Evolutionary conservation across 2,888 invertebrate genomes (phyloP).

Genomic region (Drosophila niveifrons): DNA sequence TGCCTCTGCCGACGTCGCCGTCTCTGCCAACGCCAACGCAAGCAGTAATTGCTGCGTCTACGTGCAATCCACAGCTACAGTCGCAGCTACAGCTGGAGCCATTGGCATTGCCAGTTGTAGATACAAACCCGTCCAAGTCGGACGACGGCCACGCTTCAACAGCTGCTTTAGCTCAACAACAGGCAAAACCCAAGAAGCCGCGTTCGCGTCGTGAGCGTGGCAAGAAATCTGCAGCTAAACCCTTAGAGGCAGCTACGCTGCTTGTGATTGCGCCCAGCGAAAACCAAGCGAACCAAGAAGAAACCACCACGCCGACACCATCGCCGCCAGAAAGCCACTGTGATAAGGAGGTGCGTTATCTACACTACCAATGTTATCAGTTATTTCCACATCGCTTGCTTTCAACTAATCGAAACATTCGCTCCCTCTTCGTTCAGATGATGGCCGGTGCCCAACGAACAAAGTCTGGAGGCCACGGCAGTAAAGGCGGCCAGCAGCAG

Average conservation of each 20-base stretch:
- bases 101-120: conserved; percentile 64
- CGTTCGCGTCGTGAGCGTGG: conserved; percentile 68
- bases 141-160: conserved; percentile 62
- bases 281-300: conserved; percentile 49
- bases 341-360: conserved; percentile 68
- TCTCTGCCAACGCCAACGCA: conserved; percentile 43
- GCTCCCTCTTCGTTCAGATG: conserved; percentile 34
- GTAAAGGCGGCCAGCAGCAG: conserved; percentile 44
- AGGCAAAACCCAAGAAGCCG: conserved; percentile 57
- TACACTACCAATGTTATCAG: not conserved
- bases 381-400: too few relatives aligned
- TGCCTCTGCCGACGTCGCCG: conserved; percentile 40
- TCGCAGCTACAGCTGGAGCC: conserved; percentile 65
- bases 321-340: conserved; percentile 56
- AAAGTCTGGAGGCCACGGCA: conserved; percentile 52
- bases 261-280: conserved; percentile 58
- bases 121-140: conserved; percentile 70
- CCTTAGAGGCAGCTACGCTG: conserved; percentile 49
- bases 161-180: not conserved
- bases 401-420: not conserved
- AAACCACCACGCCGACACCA: conserved; percentile 26
- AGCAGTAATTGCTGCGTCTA: conserved; percentile 25
- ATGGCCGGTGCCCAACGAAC: conserved; percentile 63
- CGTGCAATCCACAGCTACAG: conserved; percentile 50
- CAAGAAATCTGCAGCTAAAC: conserved; percentile 63